Conservation (phyloP, 53 echinoderm and acorn worm species). For the Actinopyga echinites region DNA sequence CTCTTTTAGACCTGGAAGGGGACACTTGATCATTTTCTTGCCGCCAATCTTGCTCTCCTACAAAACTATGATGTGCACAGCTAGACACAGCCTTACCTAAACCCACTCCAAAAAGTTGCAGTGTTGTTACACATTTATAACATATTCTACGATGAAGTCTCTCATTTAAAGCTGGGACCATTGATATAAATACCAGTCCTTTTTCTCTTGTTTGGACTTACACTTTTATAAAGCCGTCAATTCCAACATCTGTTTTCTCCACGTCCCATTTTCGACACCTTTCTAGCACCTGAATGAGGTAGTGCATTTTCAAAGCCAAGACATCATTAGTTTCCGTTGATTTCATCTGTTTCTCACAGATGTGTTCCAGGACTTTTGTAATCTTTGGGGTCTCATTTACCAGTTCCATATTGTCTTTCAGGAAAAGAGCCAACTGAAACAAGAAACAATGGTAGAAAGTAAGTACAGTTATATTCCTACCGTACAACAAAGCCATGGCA, state of each 20-base stretch:
- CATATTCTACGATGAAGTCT: too few relatives aligned
- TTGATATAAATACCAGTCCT: too few relatives aligned
- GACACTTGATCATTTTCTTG: too few relatives aligned
- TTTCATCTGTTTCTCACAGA: slow-evolving; percentile 93
- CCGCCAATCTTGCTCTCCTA: too few relatives aligned
- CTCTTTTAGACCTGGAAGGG: too few relatives aligned
- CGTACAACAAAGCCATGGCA: slow-evolving; percentile 45
- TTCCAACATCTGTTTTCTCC: slow-evolving; percentile 64
- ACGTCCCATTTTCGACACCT: slow-evolving; percentile 83
- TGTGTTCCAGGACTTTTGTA: slow-evolving; percentile 76
- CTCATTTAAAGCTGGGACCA: too few relatives aligned
- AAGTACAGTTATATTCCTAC: slow-evolving; percentile 46
- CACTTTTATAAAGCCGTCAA: slow-evolving; percentile 75
- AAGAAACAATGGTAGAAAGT: neutral
- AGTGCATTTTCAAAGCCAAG: slow-evolving; percentile 91
- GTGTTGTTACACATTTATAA: too few relatives aligned
- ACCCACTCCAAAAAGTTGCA: too few relatives aligned
- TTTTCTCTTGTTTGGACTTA: slow-evolving; percentile 24
- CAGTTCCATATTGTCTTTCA: slow-evolving; percentile 66
- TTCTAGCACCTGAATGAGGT: slow-evolving; percentile 68
- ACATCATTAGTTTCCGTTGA: slow-evolving; percentile 77
- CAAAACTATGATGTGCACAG: too few relatives aligned
- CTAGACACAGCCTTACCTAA: too few relatives aligned
- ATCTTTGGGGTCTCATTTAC: slow-evolving; percentile 69
- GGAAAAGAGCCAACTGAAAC: slow-evolving; percentile 65